Conservation (phyloP, 2,113 vertebrate species). For the Lagopus muta region DNA sequence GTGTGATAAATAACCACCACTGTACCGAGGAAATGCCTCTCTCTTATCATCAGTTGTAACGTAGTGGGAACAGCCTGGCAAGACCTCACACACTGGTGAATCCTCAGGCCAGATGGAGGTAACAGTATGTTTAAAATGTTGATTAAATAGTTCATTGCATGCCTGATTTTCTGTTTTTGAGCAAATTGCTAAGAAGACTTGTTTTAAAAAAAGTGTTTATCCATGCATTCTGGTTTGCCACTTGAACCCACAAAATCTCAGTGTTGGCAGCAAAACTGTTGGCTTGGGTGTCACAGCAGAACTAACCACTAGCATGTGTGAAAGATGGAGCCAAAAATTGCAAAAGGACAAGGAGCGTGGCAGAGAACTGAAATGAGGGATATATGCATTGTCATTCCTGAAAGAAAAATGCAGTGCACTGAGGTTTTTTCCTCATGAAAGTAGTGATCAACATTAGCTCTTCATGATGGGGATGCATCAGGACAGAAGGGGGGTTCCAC, state of each 20-base stretch:
- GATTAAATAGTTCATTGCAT: not conserved
- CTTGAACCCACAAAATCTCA: not conserved
- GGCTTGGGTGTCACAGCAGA: constrained; percentile 1
- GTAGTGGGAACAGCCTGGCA: constrained; percentile 28
- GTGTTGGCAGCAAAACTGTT: not conserved
- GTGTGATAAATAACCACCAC: not conserved
- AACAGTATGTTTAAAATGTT: constrained; percentile 29
- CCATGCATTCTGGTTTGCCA: not conserved
- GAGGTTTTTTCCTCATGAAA: not conserved
- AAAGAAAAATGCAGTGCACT: not conserved
- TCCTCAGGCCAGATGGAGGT: not conserved
- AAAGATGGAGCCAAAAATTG: not conserved
- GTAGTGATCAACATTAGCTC: not conserved
- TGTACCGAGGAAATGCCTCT: constrained; percentile 12
- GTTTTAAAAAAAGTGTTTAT: not conserved
- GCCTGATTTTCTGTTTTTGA: constrained; percentile 16
- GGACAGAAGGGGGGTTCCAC: not conserved
- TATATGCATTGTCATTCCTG: rapidly evolving
- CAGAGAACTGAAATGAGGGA: not conserved
- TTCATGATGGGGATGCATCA: not conserved
- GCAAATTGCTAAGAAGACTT: not conserved
- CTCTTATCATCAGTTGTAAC: not conserved
- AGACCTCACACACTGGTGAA: not conserved
- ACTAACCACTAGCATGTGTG: not conserved
- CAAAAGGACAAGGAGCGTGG: not conserved